These are phyloP conservation scores for Athripsodes cinereus DNA, from an alignment of 2,888 invertebrate genomes.

Conservation along the genomic window DNA sequence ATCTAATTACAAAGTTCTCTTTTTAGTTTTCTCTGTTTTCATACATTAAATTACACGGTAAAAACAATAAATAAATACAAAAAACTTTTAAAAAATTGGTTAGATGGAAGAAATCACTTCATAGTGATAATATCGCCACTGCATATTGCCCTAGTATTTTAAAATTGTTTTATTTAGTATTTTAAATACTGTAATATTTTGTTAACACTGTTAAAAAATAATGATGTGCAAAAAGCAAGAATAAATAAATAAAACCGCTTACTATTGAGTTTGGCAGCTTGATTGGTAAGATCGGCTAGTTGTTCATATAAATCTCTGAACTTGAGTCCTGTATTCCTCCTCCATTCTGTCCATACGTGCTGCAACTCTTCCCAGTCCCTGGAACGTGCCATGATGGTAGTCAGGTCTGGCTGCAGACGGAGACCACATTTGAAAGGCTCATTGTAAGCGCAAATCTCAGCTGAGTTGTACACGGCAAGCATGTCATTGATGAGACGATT, in stretches of 20 bases:
- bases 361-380: conserved; percentile 85
- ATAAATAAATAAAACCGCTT: conserved; percentile 37
- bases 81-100: too few relatives aligned
- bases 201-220: too few relatives aligned
- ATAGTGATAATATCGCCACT: too few relatives aligned
- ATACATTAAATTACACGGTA: too few relatives aligned
- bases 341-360: conserved; percentile 87
- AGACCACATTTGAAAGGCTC: conserved; percentile 79
- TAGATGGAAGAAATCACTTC: too few relatives aligned
- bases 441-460: conserved; percentile 77
- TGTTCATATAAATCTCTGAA: conserved; percentile 76
- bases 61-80: too few relatives aligned
- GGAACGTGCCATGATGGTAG: conserved; percentile 70
- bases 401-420: conserved; percentile 71
- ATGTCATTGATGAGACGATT: conserved; percentile 84
- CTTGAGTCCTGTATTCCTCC: conserved; percentile 75
- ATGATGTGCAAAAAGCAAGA: too few relatives aligned
- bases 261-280: conserved; percentile 77
- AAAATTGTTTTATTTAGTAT: too few relatives aligned
- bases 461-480: conserved; percentile 80
- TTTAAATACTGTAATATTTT: too few relatives aligned
- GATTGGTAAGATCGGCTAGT: conserved; percentile 70
- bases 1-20: too few relatives aligned
- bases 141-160: too few relatives aligned
- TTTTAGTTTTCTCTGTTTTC: too few relatives aligned